Evolutionary conservation across 2,888 invertebrate genomes (phyloP).

Genomic region (Lasius platythorax): DNA sequence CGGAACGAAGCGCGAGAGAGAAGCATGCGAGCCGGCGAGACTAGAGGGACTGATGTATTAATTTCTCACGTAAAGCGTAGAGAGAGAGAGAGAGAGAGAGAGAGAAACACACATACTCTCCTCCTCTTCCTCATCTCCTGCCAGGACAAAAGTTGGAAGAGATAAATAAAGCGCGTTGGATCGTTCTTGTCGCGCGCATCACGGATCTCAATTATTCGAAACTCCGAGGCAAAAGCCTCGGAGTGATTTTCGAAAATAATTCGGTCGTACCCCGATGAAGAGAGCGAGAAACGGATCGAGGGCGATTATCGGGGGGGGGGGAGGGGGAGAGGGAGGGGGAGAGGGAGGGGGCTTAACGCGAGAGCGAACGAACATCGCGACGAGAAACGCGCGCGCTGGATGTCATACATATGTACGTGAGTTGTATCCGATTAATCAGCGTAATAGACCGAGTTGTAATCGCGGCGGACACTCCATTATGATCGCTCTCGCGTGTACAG

Average conservation of each 20-base stretch:
- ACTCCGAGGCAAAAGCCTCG: background rate
- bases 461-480: conserved; percentile 80
- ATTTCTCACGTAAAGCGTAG: conserved; percentile 49
- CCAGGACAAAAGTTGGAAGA: conserved; percentile 21
- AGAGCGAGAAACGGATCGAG: background rate
- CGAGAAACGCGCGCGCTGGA: conserved; percentile 55
- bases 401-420: conserved; percentile 80
- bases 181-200: conserved; percentile 29
- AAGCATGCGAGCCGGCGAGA: conserved; percentile 2
- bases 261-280: background rate
- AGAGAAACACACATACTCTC: conserved; percentile 8
- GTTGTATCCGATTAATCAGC: conserved; percentile 81
- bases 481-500: conserved; percentile 78
- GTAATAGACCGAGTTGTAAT: conserved; percentile 80
- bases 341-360: background rate
- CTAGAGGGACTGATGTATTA: conserved; percentile 45
- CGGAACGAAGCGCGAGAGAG: conserved; percentile 9
- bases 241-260: conserved; percentile 27
- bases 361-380: conserved; percentile 61
- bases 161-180: conserved; percentile 28
- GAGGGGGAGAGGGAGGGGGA: background rate
- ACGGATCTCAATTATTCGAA: conserved; percentile 25
- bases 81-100: background rate
- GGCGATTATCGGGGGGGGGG: conserved; percentile 19
- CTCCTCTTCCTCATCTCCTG: background rate